A percentile compares a stretch with the other conserved stretches of the same genome.
Conservation (phyloP, 64 coral and sea anemone species). For the Hydrozoanthus tunicans region DNA sequence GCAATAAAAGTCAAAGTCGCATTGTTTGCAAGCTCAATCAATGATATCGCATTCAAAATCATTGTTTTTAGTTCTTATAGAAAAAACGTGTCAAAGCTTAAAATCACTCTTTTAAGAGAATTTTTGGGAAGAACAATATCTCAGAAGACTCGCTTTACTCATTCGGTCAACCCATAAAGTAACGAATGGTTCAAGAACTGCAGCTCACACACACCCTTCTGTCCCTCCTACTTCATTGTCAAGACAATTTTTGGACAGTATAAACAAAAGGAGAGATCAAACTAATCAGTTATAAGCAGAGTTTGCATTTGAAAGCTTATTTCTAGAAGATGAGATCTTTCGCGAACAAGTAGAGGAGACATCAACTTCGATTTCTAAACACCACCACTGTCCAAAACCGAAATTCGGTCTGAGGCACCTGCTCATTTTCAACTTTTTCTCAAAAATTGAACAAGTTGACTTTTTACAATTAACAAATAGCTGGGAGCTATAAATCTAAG, state of each 20-base stretch:
- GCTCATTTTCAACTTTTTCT: neutral
- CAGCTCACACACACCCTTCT: neutral
- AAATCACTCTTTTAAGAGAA: neutral
- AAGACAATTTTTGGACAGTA: neutral
- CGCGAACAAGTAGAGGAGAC: neutral
- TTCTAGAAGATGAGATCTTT: neutral
- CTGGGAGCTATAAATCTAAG: no score
- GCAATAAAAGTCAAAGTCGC: neutral
- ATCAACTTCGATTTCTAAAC: neutral
- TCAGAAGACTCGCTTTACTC: neutral
- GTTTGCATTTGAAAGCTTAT: neutral
- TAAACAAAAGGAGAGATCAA: neutral
- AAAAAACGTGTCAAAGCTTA: neutral
- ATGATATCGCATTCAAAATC: constrained; percentile 11
- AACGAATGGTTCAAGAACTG: neutral
- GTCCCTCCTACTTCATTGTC: neutral
- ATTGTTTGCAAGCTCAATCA: neutral
- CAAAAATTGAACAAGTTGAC: neutral
- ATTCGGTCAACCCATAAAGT: neutral
- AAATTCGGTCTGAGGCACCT: neutral
- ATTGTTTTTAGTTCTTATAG: neutral
- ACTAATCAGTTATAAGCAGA: neutral
- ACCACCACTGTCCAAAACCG: neutral
- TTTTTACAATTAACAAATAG: no score
- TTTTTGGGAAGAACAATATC: neutral